phyloP scores from a whole-genome alignment of 1,140 invertebrate genomes.

The Drosophila simulans region DNA sequence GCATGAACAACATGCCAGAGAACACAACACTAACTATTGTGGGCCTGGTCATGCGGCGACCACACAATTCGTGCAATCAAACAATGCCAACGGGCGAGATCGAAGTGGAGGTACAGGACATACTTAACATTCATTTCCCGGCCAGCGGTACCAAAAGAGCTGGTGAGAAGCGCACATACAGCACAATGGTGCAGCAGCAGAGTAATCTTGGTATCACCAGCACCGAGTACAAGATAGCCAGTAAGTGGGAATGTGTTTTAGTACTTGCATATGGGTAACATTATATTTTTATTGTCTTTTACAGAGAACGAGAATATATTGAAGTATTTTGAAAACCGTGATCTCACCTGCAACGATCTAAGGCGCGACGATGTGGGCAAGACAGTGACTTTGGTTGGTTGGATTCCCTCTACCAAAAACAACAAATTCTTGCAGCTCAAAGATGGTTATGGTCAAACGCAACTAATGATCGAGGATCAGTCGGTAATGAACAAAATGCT shows the following conservation, averaged over 20 bases:
- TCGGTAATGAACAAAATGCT: slow-evolving; percentile 28
- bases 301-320: slow-evolving; percentile 82
- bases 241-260: slow-evolving; percentile 43
- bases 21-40: slow-evolving; percentile 83
- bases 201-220: slow-evolving; percentile 78
- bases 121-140: slow-evolving; percentile 79
- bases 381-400: slow-evolving; percentile 90
- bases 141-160: slow-evolving; percentile 59
- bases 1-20: slow-evolving; percentile 84
- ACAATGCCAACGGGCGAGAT: slow-evolving; percentile 84
- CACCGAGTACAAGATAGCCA: slow-evolving; percentile 82
- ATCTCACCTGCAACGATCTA: slow-evolving; percentile 91
- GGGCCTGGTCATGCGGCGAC: slow-evolving; percentile 79
- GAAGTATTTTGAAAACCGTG: slow-evolving; percentile 86
- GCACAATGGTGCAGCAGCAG: slow-evolving; percentile 72
- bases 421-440: slow-evolving; percentile 89
- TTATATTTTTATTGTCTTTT: not conserved
- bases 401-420: slow-evolving; percentile 88
- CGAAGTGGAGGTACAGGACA: slow-evolving; percentile 84
- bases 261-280: no score
- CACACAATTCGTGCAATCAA: slow-evolving; percentile 79
- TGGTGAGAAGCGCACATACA: slow-evolving; percentile 74
- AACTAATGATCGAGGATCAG: slow-evolving; percentile 87
- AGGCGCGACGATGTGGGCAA: slow-evolving; percentile 87
- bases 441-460: slow-evolving; percentile 91